phyloP scores from a whole-genome alignment of 2,888 invertebrate species.

The Callyntrura sp. region DNA sequence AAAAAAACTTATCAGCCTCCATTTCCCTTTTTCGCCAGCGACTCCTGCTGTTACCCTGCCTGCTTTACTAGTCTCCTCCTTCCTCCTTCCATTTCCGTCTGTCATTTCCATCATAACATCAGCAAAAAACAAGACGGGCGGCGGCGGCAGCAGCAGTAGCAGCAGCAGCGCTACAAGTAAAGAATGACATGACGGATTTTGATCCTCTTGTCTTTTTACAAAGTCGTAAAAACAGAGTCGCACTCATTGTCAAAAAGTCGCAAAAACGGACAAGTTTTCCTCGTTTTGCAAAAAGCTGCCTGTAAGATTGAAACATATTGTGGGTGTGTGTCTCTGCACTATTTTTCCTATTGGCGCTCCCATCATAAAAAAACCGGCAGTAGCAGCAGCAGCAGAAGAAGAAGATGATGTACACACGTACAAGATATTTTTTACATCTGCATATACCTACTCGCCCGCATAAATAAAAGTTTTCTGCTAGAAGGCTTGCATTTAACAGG shows the following conservation, averaged over 20 bases:
- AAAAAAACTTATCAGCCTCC: slow-evolving; percentile 5
- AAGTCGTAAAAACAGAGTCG: slow-evolving; percentile 59
- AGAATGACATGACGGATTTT: slow-evolving; percentile 15
- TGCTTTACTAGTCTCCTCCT: neutral
- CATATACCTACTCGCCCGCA: too few species aligned
- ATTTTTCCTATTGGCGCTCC: slow-evolving; percentile 57
- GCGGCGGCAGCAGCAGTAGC: neutral
- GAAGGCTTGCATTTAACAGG: too few species aligned
- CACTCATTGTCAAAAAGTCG: neutral
- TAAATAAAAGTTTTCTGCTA: too few species aligned
- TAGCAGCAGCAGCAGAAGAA: too few species aligned
- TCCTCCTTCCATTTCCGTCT: neutral
- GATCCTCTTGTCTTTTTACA: slow-evolving; percentile 17
- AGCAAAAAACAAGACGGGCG: neutral
- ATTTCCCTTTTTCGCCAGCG: neutral
- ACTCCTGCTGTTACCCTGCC: neutral
- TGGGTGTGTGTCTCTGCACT: neutral
- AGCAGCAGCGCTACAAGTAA: too few species aligned
- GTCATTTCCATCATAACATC: slow-evolving; percentile 26
- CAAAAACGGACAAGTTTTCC: slow-evolving; percentile 24
- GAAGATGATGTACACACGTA: too few species aligned
- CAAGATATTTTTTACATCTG: too few species aligned
- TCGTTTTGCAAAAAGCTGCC: neutral
- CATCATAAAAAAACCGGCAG: too few species aligned
- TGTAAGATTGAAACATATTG: neutral